Evolutionary conservation across 2,888 invertebrate genomes (phyloP), one percentile per base, ranked within the genome.

Genomic region (Disparrhopalites patrizii): DNA sequence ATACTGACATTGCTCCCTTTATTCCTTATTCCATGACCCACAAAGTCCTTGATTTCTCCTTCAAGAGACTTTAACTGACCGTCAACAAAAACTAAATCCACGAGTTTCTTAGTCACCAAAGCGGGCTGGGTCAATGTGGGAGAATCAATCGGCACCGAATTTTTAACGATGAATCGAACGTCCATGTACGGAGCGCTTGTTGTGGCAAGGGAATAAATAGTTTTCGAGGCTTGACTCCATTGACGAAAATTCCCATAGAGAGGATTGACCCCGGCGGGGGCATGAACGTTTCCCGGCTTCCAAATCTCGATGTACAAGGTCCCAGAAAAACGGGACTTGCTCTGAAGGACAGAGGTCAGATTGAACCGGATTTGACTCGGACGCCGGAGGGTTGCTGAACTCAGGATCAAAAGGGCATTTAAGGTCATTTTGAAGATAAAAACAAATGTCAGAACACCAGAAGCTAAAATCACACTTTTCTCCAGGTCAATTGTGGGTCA

Each of bases 121-220:
- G 25, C 10, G 31, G 57, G 52, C 56, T n/a, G 8, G 18, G 8
- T 15, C 4, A 7, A 18, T 18, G 31, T n/a, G 4, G 27, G 30
- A 8, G n/a, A 18, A 10, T 43, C 4, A 4, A 20, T 18, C 7
- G 8, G 8, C 43, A 13, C 20, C 43, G 36, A 31, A 31, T 65
- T 65, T 52, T 67, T 70, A 3, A 73, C 55, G 5, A 75, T 50
- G 25, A 71, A 62, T 10, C 75, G 61, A 10, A 73, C 68, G 50
- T 75, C 75, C 2, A 71, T 30, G 3, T 54, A 52, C 0, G 75
- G 73, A 54, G 73, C 72, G 10, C 28, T 25, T 15, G 52, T 15
- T 1, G 67, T 47, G 13, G 63, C 63, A 20, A 20, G 10, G 1
- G 63, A 38, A 28, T 67, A 67, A 27, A 67, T 28, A 8, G 38